These are phyloP conservation scores for Mustelus asterias DNA, from an alignment of 2,113 vertebrate genomes.

Conservation along the genomic window DNA sequence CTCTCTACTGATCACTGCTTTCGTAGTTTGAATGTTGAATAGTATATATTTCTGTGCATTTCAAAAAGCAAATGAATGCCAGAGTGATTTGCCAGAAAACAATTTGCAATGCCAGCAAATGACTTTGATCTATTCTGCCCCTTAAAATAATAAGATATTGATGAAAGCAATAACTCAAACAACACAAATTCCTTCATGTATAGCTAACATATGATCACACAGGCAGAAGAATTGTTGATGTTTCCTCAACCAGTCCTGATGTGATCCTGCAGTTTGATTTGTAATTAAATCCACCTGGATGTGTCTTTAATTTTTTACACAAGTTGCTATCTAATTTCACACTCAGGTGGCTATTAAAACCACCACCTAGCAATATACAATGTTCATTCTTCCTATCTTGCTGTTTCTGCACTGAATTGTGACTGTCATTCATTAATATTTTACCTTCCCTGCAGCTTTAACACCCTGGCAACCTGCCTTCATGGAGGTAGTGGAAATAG, in stretches of 20 bases:
- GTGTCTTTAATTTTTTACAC: neutral
- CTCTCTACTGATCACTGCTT: neutral
- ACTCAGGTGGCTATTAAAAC: neutral
- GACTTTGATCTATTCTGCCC: neutral
- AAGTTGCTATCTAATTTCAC: neutral
- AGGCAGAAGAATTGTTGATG: neutral
- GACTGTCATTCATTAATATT: neutral
- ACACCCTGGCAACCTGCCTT: constrained; percentile 41
- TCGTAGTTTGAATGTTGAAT: neutral
- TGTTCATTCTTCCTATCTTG: neutral
- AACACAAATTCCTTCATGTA: neutral
- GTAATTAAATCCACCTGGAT: neutral
- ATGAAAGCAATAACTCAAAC: neutral
- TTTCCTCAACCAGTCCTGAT: neutral
- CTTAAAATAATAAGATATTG: neutral
- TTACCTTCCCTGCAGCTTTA: constrained; percentile 43
- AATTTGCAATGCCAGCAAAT: neutral
- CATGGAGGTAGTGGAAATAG: constrained; percentile 45
- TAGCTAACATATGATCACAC: neutral
- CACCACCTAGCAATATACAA: neutral
- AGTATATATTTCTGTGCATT: neutral
- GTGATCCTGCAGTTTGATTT: neutral
- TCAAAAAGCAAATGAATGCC: neutral
- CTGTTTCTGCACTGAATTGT: neutral
- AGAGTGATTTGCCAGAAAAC: neutral